phyloP scores from a whole-genome alignment of 2,797 vertebrate species.

The Kryptolebias ocellatus region DNA sequence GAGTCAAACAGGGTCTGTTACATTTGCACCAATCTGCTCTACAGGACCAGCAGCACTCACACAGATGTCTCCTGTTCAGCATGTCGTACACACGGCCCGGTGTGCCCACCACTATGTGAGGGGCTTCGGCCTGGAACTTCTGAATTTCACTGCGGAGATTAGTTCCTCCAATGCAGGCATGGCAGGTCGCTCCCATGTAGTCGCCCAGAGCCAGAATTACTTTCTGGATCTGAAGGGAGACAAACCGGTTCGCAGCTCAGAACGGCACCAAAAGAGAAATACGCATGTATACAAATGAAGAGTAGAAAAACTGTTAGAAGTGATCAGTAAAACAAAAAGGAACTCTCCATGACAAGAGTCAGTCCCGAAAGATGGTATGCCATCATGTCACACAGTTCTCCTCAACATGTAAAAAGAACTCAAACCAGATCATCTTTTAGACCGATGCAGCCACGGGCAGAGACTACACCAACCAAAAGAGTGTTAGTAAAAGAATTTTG shows the following conservation, averaged over 20 bases:
- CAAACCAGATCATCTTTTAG: slow-evolving; percentile 56
- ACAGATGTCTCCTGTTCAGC: slow-evolving; percentile 92
- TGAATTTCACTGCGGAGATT: slow-evolving; percentile 95
- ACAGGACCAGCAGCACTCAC: slow-evolving; percentile 78
- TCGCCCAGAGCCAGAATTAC: slow-evolving; percentile 97
- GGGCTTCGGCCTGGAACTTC: slow-evolving; percentile 92
- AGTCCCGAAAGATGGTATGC: slow-evolving; percentile 98
- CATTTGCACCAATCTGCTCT: background rate
- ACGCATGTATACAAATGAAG: background rate
- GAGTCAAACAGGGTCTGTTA: background rate
- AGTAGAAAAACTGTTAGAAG: slow-evolving; percentile 60
- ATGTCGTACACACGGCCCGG: slow-evolving; percentile 97
- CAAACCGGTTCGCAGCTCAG: background rate
- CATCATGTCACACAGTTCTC: slow-evolving; percentile 91
- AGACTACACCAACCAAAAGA: slow-evolving; percentile 74
- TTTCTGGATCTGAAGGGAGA: slow-evolving; percentile 90
- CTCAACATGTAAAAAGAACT: slow-evolving; percentile 27
- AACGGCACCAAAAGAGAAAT: background rate
- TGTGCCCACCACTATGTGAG: slow-evolving; percentile 97
- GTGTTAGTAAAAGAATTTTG: slow-evolving; percentile 24
- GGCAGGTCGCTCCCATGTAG: slow-evolving; percentile 97
- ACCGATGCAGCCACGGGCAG: slow-evolving; percentile 85
- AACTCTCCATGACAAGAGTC: slow-evolving; percentile 89
- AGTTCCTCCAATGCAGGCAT: slow-evolving; percentile 96
- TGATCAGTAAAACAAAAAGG: slow-evolving; percentile 86